Evolutionary conservation across 2,888 invertebrate species (phyloP).

Genomic region (Melieria omissa): DNA sequence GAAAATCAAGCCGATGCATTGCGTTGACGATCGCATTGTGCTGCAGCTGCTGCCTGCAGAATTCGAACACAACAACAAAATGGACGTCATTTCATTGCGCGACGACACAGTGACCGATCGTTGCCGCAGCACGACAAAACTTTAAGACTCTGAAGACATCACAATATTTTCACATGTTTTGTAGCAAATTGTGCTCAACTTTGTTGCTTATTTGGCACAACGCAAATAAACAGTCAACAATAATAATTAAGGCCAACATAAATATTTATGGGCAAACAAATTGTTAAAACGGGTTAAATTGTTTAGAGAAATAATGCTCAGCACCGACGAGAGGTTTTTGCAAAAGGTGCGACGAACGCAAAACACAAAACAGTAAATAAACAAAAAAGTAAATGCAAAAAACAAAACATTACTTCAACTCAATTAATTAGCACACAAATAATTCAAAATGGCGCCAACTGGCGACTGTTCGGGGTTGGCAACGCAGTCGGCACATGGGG

Average conservation of each 20-base stretch:
- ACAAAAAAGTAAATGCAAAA: conserved; percentile 2
- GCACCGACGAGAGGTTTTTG: no score
- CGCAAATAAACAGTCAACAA: neutral
- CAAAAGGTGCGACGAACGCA: neutral
- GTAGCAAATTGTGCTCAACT: no score
- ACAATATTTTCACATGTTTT: no score
- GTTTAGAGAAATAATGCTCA: conserved; percentile 10
- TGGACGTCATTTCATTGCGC: no score
- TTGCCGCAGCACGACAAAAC: no score
- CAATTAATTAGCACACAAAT: conserved; percentile 55
- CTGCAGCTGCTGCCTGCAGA: no score
- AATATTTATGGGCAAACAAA: conserved; percentile 23
- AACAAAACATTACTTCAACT: conserved; percentile 56
- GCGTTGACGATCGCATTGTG: no score
- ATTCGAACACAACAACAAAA: no score
- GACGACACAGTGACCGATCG: no score
- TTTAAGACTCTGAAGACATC: no score
- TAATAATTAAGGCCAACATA: conserved; percentile 13
- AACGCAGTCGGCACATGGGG: neutral
- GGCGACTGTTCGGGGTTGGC: neutral
- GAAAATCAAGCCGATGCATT: no score
- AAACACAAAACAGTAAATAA: conserved; percentile 22
- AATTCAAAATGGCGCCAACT: conserved; percentile 23
- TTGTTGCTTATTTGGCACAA: no score
- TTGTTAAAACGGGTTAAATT: conserved; percentile 31